Base-by-base conservation (phyloP, 2,888 invertebrate species). In the Lithophane socia region DNA sequence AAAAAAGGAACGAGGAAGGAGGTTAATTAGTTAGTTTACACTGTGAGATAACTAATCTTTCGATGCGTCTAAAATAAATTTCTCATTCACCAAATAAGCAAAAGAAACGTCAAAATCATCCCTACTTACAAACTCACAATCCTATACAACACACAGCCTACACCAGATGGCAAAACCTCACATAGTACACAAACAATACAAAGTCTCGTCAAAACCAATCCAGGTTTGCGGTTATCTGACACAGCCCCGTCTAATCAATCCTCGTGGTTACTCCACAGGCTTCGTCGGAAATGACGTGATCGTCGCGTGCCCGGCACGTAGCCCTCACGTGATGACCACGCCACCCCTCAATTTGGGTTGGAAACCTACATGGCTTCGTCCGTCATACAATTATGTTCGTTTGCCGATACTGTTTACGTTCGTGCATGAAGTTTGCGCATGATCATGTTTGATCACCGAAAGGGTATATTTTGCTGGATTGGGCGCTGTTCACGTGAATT, bases 321-420 rank as follows among this genome's bases (percentile, higher is more conserved):
- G 75, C 58, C 87, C 83, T 82, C 75, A 74, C 82, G 86, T 79
- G 90, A 83, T 64, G 63, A 73, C 70, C 90, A 90, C 88, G 88
- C 83, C 68, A 75, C 82, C 85, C 86, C 79, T 72, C 81, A 86
- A 86, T 89, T 90, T 87, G 85, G 88, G 88, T 88, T 85, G 87
- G 79, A 84, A 60, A 87, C 84, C 86, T 88, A 86, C 79, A 89
- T 71, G 92, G 92, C 91, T 92, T 92, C 87, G 64, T 61, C 63
- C 61, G 61, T 65, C 70, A 75, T 68, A 75, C 67, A 85, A 83
- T 83, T 72, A 80, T 71, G 76, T 83, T 65, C 73, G 69, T 71
- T 71, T 75, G 66, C 52, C 24, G 24, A 71, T 71, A 42, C 16
- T 71, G 70, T 73, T 68, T 84, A 82, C 71, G 70, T 77, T 61